These are phyloP conservation scores for Chromoteleia sp. DNA, from an alignment of 2,888 invertebrate species.

Conservation along the genomic window DNA sequence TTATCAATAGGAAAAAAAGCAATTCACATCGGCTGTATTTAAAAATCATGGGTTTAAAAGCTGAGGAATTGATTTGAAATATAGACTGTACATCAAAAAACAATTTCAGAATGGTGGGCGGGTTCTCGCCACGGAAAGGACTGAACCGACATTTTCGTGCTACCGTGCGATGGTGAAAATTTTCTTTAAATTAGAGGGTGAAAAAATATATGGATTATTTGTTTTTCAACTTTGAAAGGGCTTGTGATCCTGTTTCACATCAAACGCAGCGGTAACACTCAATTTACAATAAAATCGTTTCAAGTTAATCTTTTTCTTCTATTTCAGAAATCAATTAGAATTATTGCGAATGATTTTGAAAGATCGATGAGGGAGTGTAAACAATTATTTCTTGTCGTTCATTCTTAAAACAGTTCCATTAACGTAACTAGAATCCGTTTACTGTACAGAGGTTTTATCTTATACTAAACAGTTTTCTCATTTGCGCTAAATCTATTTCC, in stretches of 20 bases:
- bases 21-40: neutral
- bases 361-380: neutral
- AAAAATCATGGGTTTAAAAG: slow-evolving; percentile 17
- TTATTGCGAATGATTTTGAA: slow-evolving; percentile 17
- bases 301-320: slow-evolving; percentile 34
- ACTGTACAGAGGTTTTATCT: too few species aligned
- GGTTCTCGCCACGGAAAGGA: slow-evolving; percentile 12
- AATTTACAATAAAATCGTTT: slow-evolving; percentile 53
- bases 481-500: too few species aligned
- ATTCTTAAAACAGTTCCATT: too few species aligned
- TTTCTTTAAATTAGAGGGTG: slow-evolving; percentile 51
- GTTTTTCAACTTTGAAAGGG: slow-evolving; percentile 40
- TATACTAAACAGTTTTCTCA: too few species aligned
- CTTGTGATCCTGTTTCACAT: slow-evolving; percentile 40
- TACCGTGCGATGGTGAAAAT: slow-evolving; percentile 5
- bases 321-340: slow-evolving; percentile 25
- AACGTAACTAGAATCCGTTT: too few species aligned
- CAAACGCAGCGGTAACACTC: slow-evolving; percentile 43
- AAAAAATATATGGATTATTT: slow-evolving; percentile 48
- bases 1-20: neutral
- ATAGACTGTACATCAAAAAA: slow-evolving; percentile 33
- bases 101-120: slow-evolving; percentile 20
- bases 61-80: slow-evolving; percentile 13
- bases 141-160: slow-evolving; percentile 16
- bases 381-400: too few species aligned